Conservation (phyloP, 2,888 invertebrate genomes). For the Pristionchus mayeri region DNA sequence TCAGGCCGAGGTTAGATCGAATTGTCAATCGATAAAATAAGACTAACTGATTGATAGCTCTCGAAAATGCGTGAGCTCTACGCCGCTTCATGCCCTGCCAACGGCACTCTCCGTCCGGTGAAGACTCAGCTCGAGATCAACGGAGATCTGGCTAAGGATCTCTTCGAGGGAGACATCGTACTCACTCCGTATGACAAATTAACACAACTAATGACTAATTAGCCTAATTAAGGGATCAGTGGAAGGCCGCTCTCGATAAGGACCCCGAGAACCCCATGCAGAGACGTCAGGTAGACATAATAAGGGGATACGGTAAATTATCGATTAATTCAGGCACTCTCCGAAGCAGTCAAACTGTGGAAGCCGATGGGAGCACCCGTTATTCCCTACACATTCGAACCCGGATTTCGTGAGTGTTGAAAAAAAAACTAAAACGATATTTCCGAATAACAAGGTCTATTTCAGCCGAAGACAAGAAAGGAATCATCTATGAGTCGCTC, state of each 20-base stretch:
- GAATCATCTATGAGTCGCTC: background rate
- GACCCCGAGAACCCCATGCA: constrained; percentile 12
- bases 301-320: background rate
- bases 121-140: background rate
- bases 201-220: background rate
- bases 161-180: too few relatives aligned
- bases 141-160: constrained; percentile 20
- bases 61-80: background rate
- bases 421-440: background rate
- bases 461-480: constrained; percentile 16
- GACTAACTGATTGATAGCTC: background rate
- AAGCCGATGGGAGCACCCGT: constrained; percentile 23
- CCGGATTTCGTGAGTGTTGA: constrained; percentile 4
- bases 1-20: too few relatives aligned
- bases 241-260: background rate
- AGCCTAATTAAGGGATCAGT: constrained; percentile 27
- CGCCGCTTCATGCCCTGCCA: too few relatives aligned
- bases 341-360: constrained; percentile 6
- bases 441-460: background rate
- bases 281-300: constrained; percentile 27
- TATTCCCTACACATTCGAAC: constrained; percentile 13
- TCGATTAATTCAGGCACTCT: constrained; percentile 19
- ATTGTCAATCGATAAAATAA: background rate
- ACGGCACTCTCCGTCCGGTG: too few relatives aligned
- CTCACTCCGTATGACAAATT: constrained; percentile 20